Percentiles rank a stretch among this genome's conserved stretches.
Evolutionary conservation across 1,140 invertebrate genomes (phyloP).

Genomic region (Acromyrmex charruanus): DNA sequence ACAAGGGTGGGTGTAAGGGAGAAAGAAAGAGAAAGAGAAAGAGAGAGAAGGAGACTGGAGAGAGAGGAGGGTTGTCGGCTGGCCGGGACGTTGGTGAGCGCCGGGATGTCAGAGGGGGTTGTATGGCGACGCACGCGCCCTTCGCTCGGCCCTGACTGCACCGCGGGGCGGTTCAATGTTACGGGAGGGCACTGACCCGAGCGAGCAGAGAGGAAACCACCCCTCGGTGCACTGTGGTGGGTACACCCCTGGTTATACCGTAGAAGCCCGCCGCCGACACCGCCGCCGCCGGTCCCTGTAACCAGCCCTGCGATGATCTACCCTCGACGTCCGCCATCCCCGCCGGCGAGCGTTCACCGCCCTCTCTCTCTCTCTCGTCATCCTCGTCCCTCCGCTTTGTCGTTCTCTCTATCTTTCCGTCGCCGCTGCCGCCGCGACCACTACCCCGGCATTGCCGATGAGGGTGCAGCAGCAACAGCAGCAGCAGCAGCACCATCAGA

Average conservation of each 20-base stretch:
- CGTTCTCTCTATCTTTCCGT: constrained; percentile 50
- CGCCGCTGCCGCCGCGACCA: constrained; percentile 39
- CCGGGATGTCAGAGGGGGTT: constrained; percentile 70
- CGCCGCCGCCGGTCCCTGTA: constrained; percentile 70
- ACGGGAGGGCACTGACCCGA: constrained; percentile 86
- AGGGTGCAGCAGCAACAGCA: constrained; percentile 47
- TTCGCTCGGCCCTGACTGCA: constrained; percentile 85
- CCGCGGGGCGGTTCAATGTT: constrained; percentile 86
- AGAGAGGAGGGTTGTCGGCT: constrained; percentile 60
- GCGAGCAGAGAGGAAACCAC: constrained; percentile 75
- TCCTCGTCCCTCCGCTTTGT: constrained; percentile 9
- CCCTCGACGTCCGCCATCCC: constrained; percentile 46
- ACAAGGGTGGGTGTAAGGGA: constrained; percentile 1
- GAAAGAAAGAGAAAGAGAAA: constrained; percentile 13
- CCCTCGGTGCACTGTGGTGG: constrained; percentile 78
- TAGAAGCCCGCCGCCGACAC: constrained; percentile 67
- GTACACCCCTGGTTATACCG: constrained; percentile 80
- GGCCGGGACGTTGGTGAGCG: constrained; percentile 67
- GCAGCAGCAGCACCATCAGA: constrained; percentile 52
- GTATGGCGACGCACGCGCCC: constrained; percentile 79
- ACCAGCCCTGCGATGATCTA: constrained; percentile 73
- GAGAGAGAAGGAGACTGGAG: constrained; percentile 3
- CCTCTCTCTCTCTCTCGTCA: constrained; percentile 14
- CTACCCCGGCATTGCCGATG: constrained; percentile 64
- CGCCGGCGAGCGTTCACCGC: constrained; percentile 45